Evolutionary conservation across 2,888 invertebrate species (phyloP), one percentile per base, ranked within the genome.

Genomic region (Harmothoe impar): DNA sequence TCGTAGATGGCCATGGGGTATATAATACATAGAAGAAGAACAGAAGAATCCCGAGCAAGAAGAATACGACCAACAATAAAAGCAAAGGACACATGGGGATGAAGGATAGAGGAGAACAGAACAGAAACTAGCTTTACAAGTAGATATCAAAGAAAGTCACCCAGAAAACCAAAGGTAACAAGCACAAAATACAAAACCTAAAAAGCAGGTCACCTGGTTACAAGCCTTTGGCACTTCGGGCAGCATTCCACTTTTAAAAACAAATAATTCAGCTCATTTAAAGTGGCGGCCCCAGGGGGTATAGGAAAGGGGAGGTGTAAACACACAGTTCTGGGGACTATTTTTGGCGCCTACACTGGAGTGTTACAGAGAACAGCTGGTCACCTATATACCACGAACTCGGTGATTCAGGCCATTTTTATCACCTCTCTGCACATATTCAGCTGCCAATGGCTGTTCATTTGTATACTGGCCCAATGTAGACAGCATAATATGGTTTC

Each of bases 321-420:
- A 72, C 72, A 72, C 29, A 23, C 25, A 23, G 72, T 72, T 72
- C 15, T 29, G 31, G 72, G 1, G 72, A n/a, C 29, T 72, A 72
- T 72, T 72, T 72, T 29, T 29, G 72, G 25, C 72, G 72, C 72
- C 29, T 15, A 25, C 25, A n/a, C 72, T 72, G 72, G 72, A 25
- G 72, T 62, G 29, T 72, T 29, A 72, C 72, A 72, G 15, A 3
- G 72, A 72, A n/a, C 72, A 72, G 72, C 25, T 72, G 72, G 25
- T 15, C 29, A 25, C 72, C n/a, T 62, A n/a, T 62, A 62, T 72
- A 72, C 72, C 72, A 29, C 25, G 72, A 72, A 72, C 29, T 29
- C 5, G 3, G 29, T 72, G 72, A 72, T 29, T 72, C 72, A 72
- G 72, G 20, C 7, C 23, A 3, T 62, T 62, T 5, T 62, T 62